Percentiles rank a stretch among this genome's conserved stretches.
Evolutionary conservation across 2,888 invertebrate species (phyloP).

Genomic region (Laspeyria flexula): DNA sequence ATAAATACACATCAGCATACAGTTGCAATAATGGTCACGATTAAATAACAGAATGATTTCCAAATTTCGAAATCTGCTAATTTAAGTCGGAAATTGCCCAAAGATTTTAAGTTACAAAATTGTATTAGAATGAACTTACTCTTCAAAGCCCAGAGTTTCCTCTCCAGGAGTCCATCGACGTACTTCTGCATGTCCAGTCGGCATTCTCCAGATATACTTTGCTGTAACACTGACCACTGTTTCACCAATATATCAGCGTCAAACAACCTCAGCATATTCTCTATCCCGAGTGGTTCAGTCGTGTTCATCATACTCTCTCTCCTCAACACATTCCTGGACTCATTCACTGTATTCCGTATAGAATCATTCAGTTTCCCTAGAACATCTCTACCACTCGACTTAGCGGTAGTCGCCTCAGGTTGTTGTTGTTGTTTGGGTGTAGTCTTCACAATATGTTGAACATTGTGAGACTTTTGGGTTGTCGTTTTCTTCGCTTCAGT

Average conservation of each 20-base stretch:
- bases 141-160: constrained; percentile 89
- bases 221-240: constrained; percentile 84
- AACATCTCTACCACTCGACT: constrained; percentile 63
- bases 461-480: constrained; percentile 78
- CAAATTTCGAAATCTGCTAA: constrained; percentile 9
- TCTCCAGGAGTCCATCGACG: constrained; percentile 84
- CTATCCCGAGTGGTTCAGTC: constrained; percentile 68
- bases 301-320: constrained; percentile 44
- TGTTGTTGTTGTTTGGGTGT: constrained; percentile 51
- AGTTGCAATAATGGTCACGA: constrained; percentile 1
- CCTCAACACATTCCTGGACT: constrained; percentile 62
- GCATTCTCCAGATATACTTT: constrained; percentile 81
- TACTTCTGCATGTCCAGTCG: constrained; percentile 86
- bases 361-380: constrained; percentile 68
- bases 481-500: constrained; percentile 59
- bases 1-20: constrained; percentile 10
- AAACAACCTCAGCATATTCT: constrained; percentile 84
- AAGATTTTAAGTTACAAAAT: too few species aligned
- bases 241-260: constrained; percentile 83
- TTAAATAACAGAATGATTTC: constrained; percentile 1
- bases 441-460: constrained; percentile 77
- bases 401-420: constrained; percentile 61
- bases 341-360: constrained; percentile 69
- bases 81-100: too few species aligned
- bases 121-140: constrained; percentile 84